Evolutionary conservation across 2,888 invertebrate species (phyloP), one percentile per base, ranked within the genome.

Genomic region (Aphelenchoides bicaudatus): DNA sequence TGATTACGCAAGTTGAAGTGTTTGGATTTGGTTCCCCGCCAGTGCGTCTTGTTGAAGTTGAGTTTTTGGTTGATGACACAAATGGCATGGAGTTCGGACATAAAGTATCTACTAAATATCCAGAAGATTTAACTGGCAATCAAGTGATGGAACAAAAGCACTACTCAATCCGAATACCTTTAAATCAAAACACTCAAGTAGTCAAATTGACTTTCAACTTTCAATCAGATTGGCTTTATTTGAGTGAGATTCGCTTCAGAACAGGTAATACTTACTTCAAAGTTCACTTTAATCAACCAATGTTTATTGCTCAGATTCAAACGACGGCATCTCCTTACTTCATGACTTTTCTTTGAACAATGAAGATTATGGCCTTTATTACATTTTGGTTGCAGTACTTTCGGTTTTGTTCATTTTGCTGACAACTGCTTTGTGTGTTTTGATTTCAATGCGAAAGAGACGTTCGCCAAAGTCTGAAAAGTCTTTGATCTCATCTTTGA

Each of bases 201-300:
- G 59, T 73, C 21, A 61, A 68, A 43, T 51, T 73, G n/a, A 56
- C 63, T 2, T 56, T 73, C 31, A 63, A 84, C 68, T 91, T 90
- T 80, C 87, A 88, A 2, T 85, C 88, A 16, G 84, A 86, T 56
- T 91, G 91, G 91, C 87, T 91, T 70, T 86, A 91, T 82, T 85
- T 92, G 76, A 90, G 90, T 81, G 91, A 92, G 82, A 85, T 91
- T 64, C 86, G 87, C 57, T 91, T 91, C 80, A 87, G 87, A 72
- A 90, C 90, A 72, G 86, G 89, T 89, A 81, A 81, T 82, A 61
- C 19, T 10, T 48, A 19, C 30, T 2, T 25, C 10, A 1, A 1
- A 29, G 4, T 25, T 48, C 3, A 21, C 27, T 19, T 25, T 25
- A 19, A 23, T 27, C 23, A 25, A 48, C n/a, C 34, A 16, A 29